Evolutionary conservation across 2,797 vertebrate genomes (phyloP).

Genomic region (Cirrhinus molitorella): DNA sequence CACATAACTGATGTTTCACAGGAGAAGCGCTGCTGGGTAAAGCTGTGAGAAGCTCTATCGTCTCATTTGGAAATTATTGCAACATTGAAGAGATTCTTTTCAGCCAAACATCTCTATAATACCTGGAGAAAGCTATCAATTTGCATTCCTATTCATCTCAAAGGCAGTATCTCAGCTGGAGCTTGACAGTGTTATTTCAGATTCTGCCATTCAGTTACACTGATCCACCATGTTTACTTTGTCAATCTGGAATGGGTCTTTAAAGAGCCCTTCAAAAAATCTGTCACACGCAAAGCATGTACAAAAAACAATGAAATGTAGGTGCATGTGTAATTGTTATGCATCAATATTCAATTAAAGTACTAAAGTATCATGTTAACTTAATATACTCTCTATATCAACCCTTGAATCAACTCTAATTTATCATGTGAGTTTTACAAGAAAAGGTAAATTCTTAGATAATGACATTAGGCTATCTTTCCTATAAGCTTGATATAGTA

Average conservation of each 20-base stretch:
- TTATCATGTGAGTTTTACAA: neutral
- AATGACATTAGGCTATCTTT: neutral
- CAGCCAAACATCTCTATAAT: neutral
- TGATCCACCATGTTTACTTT: neutral
- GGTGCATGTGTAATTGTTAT: neutral
- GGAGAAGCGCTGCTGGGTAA: neutral
- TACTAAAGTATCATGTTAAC: neutral
- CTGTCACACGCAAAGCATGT: neutral
- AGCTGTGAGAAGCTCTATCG: neutral
- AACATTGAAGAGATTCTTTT: neutral
- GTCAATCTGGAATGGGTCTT: neutral
- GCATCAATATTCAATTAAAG: too few relatives aligned
- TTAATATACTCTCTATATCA: neutral
- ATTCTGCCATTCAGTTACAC: neutral
- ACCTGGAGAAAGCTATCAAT: conserved; percentile 2
- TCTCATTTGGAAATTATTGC: neutral
- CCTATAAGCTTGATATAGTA: neutral
- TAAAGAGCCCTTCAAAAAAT: neutral
- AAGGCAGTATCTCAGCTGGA: neutral
- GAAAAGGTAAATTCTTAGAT: neutral
- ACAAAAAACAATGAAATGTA: neutral
- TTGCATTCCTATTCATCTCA: neutral
- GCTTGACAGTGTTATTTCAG: neutral
- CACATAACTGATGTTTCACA: neutral
- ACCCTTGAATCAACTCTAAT: neutral